Evolutionary conservation across 92 coral and sea anemone species (phyloP).

Genomic region (Desmophyllum pertusum): DNA sequence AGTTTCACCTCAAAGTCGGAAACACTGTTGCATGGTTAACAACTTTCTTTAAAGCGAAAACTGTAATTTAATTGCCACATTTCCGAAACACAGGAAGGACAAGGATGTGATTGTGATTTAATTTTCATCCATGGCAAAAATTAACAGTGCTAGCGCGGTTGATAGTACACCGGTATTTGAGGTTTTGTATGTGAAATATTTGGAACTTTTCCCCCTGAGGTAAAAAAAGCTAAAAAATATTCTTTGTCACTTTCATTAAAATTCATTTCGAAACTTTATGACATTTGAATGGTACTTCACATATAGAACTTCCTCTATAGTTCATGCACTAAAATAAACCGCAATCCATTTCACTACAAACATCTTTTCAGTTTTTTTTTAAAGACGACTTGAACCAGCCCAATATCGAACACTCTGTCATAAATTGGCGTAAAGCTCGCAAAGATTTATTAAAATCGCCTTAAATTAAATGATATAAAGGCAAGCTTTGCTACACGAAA

Average conservation of each 20-base stretch:
- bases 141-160: not conserved
- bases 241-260: not conserved
- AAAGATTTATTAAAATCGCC: not conserved
- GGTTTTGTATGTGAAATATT: slow-evolving; percentile 8
- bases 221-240: not conserved
- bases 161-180: not conserved
- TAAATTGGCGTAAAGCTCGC: not conserved
- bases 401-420: not conserved
- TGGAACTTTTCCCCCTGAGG: slow-evolving; percentile 8
- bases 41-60: not conserved
- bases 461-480: not conserved
- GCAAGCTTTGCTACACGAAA: not conserved
- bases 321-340: not conserved
- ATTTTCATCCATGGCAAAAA: not conserved
- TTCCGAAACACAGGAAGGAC: not conserved
- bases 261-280: not conserved
- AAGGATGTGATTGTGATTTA: not conserved
- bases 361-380: not conserved
- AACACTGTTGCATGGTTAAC: not conserved
- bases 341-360: not conserved
- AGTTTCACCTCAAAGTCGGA: not conserved
- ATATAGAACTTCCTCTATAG: not conserved
- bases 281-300: not conserved
- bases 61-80: not conserved
- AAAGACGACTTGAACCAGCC: too few relatives aligned